Percentiles rank a stretch among this genome's conserved stretches.
These are phyloP conservation scores for Acanthosepion esculentum DNA, from an alignment of 2,888 invertebrate species.

Conservation along the genomic window DNA sequence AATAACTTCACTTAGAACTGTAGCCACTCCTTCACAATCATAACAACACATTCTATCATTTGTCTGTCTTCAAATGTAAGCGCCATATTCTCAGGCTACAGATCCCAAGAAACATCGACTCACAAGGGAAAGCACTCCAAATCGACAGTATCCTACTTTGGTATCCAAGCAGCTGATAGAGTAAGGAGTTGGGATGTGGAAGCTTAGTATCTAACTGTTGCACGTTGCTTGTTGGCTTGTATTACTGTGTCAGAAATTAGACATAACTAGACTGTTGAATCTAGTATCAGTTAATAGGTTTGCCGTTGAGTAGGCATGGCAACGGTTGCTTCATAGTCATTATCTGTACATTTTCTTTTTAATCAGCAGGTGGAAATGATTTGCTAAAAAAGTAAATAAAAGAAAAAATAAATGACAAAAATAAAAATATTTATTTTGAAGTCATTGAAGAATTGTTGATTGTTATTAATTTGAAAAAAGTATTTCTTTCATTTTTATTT, in stretches of 20 bases:
- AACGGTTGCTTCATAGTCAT: background rate
- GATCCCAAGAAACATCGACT: background rate
- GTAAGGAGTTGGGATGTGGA: background rate
- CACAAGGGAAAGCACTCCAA: background rate
- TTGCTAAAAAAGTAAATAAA: background rate
- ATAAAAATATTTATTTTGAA: background rate
- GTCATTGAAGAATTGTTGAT: background rate
- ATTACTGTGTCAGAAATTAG: background rate
- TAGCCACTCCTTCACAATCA: background rate
- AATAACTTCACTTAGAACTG: background rate
- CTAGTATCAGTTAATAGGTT: background rate
- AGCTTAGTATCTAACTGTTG: background rate
- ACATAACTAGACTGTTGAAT: background rate
- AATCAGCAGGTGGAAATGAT: conserved; percentile 16
- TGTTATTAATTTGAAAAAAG: background rate
- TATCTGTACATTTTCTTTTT: background rate
- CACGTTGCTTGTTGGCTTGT: background rate
- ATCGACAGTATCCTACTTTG: background rate
- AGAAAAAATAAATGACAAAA: background rate
- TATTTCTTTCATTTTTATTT: background rate
- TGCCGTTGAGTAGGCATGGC: background rate
- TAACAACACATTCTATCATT: background rate
- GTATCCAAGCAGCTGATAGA: conserved; percentile 4
- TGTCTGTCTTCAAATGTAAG: background rate
- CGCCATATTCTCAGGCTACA: background rate